Conservation (phyloP, 2,888 invertebrate species). For the Lithodes maja region DNA sequence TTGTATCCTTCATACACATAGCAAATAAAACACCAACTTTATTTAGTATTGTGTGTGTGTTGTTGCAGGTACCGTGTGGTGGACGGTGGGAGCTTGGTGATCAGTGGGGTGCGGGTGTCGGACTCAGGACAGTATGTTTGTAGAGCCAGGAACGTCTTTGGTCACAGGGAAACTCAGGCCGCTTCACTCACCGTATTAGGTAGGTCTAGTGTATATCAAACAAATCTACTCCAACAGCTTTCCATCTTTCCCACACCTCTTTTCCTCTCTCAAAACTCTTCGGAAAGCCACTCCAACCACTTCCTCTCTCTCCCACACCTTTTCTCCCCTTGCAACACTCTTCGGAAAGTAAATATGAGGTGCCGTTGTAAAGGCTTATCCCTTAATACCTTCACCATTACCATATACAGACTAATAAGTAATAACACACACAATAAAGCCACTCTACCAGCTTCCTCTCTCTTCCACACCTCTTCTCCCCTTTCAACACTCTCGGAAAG, state of each 20-base stretch:
- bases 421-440: too few species aligned
- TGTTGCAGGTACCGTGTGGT: conserved; percentile 80
- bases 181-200: conserved; percentile 90
- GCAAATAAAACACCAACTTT: background rate
- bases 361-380: too few species aligned
- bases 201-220: conserved; percentile 74
- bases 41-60: background rate
- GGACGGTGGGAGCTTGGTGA: conserved; percentile 93
- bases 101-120: conserved; percentile 89
- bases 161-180: conserved; percentile 84
- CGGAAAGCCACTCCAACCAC: background rate
- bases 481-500: too few species aligned
- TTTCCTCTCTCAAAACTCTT: background rate
- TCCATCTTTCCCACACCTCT: background rate
- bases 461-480: too few species aligned
- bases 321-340: too few species aligned
- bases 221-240: too few species aligned
- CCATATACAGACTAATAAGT: too few species aligned
- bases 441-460: too few species aligned
- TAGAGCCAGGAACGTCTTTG: conserved; percentile 88
- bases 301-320: too few species aligned
- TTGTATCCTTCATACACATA: background rate
- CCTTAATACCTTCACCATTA: too few species aligned
- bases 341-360: too few species aligned
- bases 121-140: conserved; percentile 96